Evolutionary conservation across 2,888 invertebrate genomes (phyloP).

Genomic region (Lagria hirta): DNA sequence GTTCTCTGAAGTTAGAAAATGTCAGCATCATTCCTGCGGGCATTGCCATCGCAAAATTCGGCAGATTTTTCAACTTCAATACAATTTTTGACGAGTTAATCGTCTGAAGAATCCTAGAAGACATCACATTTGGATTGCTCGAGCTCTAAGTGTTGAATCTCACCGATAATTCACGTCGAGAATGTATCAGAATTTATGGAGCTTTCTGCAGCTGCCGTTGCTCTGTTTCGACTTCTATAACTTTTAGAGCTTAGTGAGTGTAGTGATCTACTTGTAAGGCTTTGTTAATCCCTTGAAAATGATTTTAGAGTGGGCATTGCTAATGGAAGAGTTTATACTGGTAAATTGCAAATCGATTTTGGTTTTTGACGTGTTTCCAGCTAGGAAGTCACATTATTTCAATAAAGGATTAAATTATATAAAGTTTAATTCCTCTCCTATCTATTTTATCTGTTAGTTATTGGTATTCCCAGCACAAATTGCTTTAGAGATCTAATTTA

Average conservation of each 20-base stretch:
- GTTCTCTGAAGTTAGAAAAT: constrained; percentile 30
- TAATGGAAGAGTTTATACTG: no score
- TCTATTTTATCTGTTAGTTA: no score
- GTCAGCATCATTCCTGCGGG: constrained; percentile 20
- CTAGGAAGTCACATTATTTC: no score
- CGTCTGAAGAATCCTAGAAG: constrained; percentile 31
- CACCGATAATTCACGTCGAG: constrained; percentile 30
- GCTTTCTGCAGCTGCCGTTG: no score
- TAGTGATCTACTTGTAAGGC: constrained; percentile 18
- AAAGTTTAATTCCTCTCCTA: no score
- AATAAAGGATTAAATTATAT: no score
- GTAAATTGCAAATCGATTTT: no score
- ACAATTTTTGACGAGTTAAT: constrained; percentile 36
- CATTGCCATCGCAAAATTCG: constrained; percentile 23
- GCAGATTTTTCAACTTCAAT: constrained; percentile 21
- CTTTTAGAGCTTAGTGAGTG: constrained; percentile 24
- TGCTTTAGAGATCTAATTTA: no score
- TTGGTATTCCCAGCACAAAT: no score
- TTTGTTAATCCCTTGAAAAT: no score
- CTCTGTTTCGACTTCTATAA: constrained; percentile 25
- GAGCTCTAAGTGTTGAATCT: constrained; percentile 27
- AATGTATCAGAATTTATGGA: constrained; percentile 34
- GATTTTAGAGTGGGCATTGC: no score
- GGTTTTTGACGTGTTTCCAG: no score
- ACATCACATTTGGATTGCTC: constrained; percentile 30